Evolutionary conservation across 2,888 invertebrate species (phyloP).

Genomic region (Gari tellinella): DNA sequence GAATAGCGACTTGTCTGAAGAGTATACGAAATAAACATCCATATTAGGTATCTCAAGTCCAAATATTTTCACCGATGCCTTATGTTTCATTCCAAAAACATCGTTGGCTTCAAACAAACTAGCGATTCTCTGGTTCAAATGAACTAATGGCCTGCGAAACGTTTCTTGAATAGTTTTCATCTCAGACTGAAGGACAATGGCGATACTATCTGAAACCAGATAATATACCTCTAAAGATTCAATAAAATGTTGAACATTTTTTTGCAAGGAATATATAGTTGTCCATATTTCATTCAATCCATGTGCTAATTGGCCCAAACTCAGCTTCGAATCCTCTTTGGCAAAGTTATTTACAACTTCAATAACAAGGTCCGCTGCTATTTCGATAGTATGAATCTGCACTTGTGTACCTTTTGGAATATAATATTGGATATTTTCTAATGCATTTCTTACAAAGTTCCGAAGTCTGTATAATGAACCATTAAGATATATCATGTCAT

Average conservation of each 20-base stretch:
- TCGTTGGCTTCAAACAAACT: not conserved
- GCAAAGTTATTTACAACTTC: no score
- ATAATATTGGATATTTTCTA: no score
- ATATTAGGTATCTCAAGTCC: slow-evolving; percentile 28
- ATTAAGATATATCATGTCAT: not conserved
- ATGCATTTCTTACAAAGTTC: no score
- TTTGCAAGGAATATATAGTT: not conserved
- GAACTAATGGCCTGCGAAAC: not conserved
- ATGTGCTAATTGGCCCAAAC: no score
- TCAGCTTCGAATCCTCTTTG: no score
- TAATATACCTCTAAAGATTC: slow-evolving; percentile 12
- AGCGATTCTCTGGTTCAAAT: slow-evolving; percentile 1
- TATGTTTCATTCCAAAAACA: slow-evolving; percentile 45
- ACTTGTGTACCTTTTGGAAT: no score
- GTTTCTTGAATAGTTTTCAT: slow-evolving; percentile 2
- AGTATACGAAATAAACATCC: slow-evolving; percentile 46
- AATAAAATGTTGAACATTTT: not conserved
- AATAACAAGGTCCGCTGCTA: no score
- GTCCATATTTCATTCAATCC: slow-evolving; percentile 6
- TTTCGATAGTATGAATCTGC: no score
- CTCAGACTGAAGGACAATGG: slow-evolving; percentile 8
- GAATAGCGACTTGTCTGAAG: slow-evolving; percentile 20
- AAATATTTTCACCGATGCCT: not conserved
- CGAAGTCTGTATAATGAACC: not conserved
- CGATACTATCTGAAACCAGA: slow-evolving; percentile 4